Evolutionary conservation across 2,113 vertebrate species (phyloP), one percentile per base, ranked within the genome.

Genomic region (Danio rerio): DNA sequence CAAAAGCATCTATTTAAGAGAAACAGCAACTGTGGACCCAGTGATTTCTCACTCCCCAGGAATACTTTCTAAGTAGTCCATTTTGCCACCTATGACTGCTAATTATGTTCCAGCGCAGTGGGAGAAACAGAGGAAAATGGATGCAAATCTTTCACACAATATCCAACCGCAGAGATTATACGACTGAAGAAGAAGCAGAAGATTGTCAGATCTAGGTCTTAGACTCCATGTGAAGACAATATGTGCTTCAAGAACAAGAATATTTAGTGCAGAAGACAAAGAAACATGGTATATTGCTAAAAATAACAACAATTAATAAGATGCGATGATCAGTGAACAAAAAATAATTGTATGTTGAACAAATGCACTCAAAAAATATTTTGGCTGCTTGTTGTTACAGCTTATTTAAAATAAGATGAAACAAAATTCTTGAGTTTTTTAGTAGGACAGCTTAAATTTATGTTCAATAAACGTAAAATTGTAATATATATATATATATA

Each of bases 71-170:
- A 66, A 73, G 83, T 58, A 20, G 58, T 65, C 11, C 43, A 81
- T 76, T 85, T 61, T 43, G 55, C 10, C n/a, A 85, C 52, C 55
- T 81, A 68, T 70, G 31, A 58, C 66, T 58, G 66, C 71, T 61
- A 55, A 61, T 53, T 50, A 76, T 78, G 45, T 71, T 66, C 52
- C 56, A 59, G 10, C 18, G 12, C 43, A 50, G 65, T 65, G 21
- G 63, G 47, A 81, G 45, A 65, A 69, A 50, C 50, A 75, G 15
- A 2, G 6, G 40, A 31, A 73, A 52, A 50, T 15, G 21, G n/a
- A 61, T 47, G 40, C 40, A 47, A n/a, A 18, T 13, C 8, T 18
- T 21, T 12, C 42, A 50, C 21, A 21, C n/a, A 72, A 74, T 61
- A 50, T 55, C 31, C 5, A 69, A 70, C 12, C 50, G 75, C 45